phyloP scores from a whole-genome alignment of 1,140 invertebrate species.

The Ruditapes philippinarum region DNA sequence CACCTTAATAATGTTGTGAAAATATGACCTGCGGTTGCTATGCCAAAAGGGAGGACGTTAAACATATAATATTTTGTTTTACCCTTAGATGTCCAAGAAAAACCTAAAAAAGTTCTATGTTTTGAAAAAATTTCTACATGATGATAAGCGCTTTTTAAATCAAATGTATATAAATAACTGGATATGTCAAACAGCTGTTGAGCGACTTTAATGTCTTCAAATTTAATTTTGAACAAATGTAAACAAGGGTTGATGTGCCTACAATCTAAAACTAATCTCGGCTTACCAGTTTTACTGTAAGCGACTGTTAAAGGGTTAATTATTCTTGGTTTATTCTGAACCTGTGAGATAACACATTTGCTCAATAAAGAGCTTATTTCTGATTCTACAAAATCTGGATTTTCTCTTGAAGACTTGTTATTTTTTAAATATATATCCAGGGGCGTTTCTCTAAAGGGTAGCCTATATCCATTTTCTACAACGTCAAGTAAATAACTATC shows the following conservation, averaged over 20 bases:
- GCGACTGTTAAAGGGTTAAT: constrained; percentile 65
- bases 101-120: constrained; percentile 37
- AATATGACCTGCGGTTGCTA: not conserved
- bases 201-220: constrained; percentile 43
- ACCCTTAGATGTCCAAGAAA: not conserved
- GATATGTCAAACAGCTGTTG: constrained; percentile 25
- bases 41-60: constrained; percentile 13
- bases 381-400: constrained; percentile 22
- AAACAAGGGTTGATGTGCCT: constrained; percentile 24
- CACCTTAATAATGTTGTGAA: not conserved
- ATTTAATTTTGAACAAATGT: constrained; percentile 28
- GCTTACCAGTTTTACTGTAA: constrained; percentile 30
- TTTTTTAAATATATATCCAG: no score
- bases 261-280: constrained; percentile 20
- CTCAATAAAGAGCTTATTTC: constrained; percentile 20
- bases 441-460: no score
- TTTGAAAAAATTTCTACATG: constrained; percentile 53
- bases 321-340: constrained; percentile 15
- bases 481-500: no score
- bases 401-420: constrained; percentile 44
- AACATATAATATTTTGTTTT: not conserved
- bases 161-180: constrained; percentile 46
- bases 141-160: constrained; percentile 58
- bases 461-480: no score
- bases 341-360: constrained; percentile 45